Base-by-base conservation (phyloP, 2,113 vertebrate genomes). In the Daphoenositta chrysoptera region DNA sequence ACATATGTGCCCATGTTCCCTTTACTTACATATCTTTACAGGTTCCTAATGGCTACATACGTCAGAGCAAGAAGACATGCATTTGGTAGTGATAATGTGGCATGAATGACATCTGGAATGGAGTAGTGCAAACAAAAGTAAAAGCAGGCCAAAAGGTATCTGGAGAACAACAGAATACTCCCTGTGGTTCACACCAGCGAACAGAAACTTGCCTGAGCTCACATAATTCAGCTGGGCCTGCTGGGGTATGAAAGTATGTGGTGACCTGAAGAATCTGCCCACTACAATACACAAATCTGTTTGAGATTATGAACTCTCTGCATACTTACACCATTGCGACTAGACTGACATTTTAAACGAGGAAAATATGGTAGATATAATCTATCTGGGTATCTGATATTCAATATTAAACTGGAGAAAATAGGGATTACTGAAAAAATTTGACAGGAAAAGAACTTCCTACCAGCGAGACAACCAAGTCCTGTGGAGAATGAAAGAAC, bases 181-280 rank as follows among this genome's bases (percentile, higher is more conserved):
- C 93, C 90, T 22, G 64, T 68, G 86, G 90, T 45, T 94, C 92
- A 71, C 76, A 86, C 54, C 56, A 95, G 79, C 5, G 3, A 94
- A 56, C 42, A 89, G 64, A 92, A 93, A 90, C 45, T 87, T 13
- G 39, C 35, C 58, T 60, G 71, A 88, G n/a, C 83, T 94, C 83
- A 86, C 51, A 80, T 92, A 90, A 96, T 73, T 86, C 76, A 96
- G 79, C 68, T 88, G 87, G 39, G 90, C 47, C 72, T 92, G 58
- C 56, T 75, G 85, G 50, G 66, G 44, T 56, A 94, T 78, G 54
- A 80, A 95, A 94, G 60, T 58, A 90, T 90, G 85, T 30, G 72
- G 89, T 71, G 89, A 94, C 89, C 91, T 71, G 81, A 94, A 81
- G 83, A 94, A 96, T 95, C 89, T 94, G 87, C 73, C 93, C 87